Conservation (phyloP, 2,797 vertebrate genomes). For the Hypotaenidia okinawae region DNA sequence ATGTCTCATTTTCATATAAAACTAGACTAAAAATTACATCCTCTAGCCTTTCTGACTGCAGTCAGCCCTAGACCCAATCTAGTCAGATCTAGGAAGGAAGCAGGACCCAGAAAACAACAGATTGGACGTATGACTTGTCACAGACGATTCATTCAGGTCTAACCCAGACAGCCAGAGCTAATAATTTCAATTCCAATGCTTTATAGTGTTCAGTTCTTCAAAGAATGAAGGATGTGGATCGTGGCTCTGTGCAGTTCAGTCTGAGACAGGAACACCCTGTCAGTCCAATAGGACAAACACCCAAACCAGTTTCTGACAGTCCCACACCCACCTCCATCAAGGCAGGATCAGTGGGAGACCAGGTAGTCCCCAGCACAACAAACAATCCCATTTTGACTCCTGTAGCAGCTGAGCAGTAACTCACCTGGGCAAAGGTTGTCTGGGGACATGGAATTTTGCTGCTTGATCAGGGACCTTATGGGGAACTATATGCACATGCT, state of each 20-base stretch:
- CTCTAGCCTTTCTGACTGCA: not conserved
- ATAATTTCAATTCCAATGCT: not conserved
- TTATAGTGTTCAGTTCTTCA: not conserved
- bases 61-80: not conserved
- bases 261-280: not conserved
- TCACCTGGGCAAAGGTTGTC: not conserved
- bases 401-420: not conserved
- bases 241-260: not conserved
- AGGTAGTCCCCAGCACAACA: not conserved
- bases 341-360: not conserved
- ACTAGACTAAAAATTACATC: not conserved
- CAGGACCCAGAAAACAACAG: not conserved
- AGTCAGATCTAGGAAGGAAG: not conserved
- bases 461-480: not conserved
- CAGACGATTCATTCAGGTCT: not conserved
- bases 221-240: not conserved
- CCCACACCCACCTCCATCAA: not conserved
- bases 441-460: not conserved
- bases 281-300: not conserved
- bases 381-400: not conserved
- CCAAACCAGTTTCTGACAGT: not conserved
- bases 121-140: not conserved
- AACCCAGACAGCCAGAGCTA: not conserved
- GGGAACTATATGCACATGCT: not conserved
- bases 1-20: not conserved